These are phyloP conservation scores for Notolepis coatsorum DNA, from an alignment of 2,797 vertebrate species.

Conservation along the genomic window DNA sequence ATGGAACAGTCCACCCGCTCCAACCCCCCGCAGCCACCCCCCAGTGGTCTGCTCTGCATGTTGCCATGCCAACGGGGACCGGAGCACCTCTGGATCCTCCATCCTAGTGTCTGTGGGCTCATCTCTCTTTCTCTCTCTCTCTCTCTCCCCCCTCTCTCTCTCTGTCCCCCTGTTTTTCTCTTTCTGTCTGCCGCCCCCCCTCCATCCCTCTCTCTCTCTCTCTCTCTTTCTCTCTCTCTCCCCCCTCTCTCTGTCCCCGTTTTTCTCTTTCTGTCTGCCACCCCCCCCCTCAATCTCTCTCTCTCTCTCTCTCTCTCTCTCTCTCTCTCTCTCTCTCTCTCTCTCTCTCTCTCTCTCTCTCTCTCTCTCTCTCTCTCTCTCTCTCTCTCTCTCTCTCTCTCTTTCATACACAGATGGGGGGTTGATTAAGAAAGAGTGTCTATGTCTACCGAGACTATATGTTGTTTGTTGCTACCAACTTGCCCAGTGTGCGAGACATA, in stretches of 20 bases:
- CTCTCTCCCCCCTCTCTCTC: constrained; percentile 27
- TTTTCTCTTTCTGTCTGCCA: constrained; percentile 29
- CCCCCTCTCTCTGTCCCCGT: too few relatives aligned
- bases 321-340: too few relatives aligned
- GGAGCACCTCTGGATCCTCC: constrained; percentile 51
- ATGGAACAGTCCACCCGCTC: constrained; percentile 42
- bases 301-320: constrained; percentile 12
- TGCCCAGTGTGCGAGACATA: neutral
- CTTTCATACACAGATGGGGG: neutral
- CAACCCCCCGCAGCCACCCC: constrained; percentile 5
- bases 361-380: constrained; percentile 3
- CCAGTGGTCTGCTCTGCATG: constrained; percentile 55
- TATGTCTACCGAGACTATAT: neutral
- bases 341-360: constrained; percentile 25
- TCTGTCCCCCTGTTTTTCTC: constrained; percentile 23
- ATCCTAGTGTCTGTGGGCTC: constrained; percentile 26
- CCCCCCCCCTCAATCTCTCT: neutral
- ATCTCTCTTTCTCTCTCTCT: constrained; percentile 5
- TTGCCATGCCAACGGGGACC: constrained; percentile 69
- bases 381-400: neutral
- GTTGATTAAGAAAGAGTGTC: neutral
- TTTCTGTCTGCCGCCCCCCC: constrained; percentile 15
- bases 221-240: constrained; percentile 4
- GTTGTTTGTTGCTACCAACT: neutral
- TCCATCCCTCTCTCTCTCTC: neutral